A percentile compares a stretch with the other conserved stretches of the same genome.
Evolutionary conservation across 1,140 invertebrate species (phyloP).

Genomic region (Zaprionus ornatus): DNA sequence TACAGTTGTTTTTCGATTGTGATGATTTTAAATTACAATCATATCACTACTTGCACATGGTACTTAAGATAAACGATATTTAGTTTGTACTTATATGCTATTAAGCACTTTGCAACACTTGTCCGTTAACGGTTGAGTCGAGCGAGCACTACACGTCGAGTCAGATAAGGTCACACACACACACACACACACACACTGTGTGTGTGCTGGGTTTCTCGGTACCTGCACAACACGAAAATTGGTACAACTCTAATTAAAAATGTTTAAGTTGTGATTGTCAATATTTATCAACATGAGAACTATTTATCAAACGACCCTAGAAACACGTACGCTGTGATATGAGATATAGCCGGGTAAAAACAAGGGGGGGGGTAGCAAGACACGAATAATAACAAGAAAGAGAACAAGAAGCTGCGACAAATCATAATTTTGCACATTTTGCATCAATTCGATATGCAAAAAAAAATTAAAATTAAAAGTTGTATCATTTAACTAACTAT

Average conservation of each 20-base stretch:
- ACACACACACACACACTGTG: not conserved
- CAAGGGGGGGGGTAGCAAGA: not conserved
- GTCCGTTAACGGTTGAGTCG: not conserved
- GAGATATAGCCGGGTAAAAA: slow-evolving; percentile 2
- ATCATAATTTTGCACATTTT: not conserved
- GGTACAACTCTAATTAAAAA: slow-evolving; percentile 81
- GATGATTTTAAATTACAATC: not conserved
- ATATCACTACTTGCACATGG: not conserved
- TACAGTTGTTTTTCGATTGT: not conserved
- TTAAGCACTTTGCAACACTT: slow-evolving; percentile 2
- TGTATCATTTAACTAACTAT: not conserved
- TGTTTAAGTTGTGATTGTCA: slow-evolving; percentile 74
- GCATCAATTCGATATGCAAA: not conserved
- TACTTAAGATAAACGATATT: slow-evolving; percentile 3
- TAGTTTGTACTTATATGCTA: not conserved
- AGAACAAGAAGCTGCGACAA: not conserved
- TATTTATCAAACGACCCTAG: slow-evolving; percentile 2
- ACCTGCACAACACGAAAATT: slow-evolving; percentile 55
- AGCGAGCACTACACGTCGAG: slow-evolving; percentile 49
- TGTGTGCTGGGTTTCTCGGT: not conserved
- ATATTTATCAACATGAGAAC: slow-evolving; percentile 69
- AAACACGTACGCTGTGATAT: slow-evolving; percentile 72
- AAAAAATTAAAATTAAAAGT: too few species aligned
- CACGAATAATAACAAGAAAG: not conserved
- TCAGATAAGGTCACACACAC: slow-evolving; percentile 70